Base-by-base conservation (phyloP, 1,140 invertebrate species). In the Zaprionus gabonicus region DNA sequence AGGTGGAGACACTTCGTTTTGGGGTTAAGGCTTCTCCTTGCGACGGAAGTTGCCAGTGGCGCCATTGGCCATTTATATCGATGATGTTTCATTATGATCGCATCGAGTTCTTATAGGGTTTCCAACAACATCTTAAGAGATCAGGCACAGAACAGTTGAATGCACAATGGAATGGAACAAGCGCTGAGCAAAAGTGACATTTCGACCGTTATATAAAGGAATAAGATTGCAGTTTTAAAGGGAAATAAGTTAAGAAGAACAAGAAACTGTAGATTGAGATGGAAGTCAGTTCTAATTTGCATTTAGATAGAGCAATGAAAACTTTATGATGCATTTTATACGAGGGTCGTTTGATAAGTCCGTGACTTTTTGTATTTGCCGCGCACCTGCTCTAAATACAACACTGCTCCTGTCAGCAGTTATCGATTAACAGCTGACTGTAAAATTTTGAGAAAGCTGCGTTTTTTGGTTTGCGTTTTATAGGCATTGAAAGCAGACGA, bases 41-140 rank as follows among this genome's bases (percentile, higher is more conserved):
- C 34, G 23, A 49, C 72, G 72, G 72, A 75, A 75, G 72, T 57
- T 64, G 67, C 53, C 65, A 31, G 64, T 74, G 72, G 72, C 72
- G 72, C 72, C 72, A 75, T 41, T 51, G 28, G 41, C 31, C 31
- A 62, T 69, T 68, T 55, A 56, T 51, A 36, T 73, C 38, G 64
- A 68, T 55, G 58, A 66, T 66, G 38, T 41, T 58, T 20, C 65
- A 31, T 28, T 57, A 44, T 66, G 34, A 57, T 66, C 64, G 36
- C 36, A 6, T 31, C 36, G 34, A 44, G 56, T 58, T 67, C 38
- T 58, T 38, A 34, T 53, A 64, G 20, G 49, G 23, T 56, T 66
- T 66, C 53, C 53, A 25, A 25, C 46, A 51, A 23, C 9, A 51
- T 51, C 46, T 51, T 25, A 51, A 51, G 46, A 23, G 46, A 51